Base-by-base conservation (phyloP, 30 jellyfish, hydroid and myxozoan genomes). In the Hydractinia symbiolongicarpus region DNA sequence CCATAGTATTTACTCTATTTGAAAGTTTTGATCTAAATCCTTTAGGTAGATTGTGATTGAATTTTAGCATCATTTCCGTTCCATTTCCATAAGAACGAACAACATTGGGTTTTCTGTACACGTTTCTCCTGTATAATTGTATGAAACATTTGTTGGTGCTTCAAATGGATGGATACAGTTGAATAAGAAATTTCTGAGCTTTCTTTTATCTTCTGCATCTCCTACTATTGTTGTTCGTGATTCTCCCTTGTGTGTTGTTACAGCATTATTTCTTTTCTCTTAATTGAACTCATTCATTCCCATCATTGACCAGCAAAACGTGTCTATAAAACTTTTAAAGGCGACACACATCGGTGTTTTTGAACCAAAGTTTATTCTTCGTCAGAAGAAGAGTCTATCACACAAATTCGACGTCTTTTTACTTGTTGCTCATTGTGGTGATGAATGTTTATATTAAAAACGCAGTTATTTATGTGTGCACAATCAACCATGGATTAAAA, bases 81-180 rank as follows among this genome's bases (percentile, higher is more conserved):
- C 6, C 74, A 64, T 1, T 64, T 51, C 4, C 17, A n/a, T 0
- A 44, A n/a, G 74, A 44, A 7, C 17, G 4, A 13, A 7, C 52
- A 7, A 64, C 74, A 64, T 64, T 64, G 17, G 17, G 4, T 44
- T n/a, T 64, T 64, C 4, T 44, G 19, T 51, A 0, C 52, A 64
- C 4, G 19, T 51, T 64, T 64, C 74, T n/a, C 74, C 74, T n/a
- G 74, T 13, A 13, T 64, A 64, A 51, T 64, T 64, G 9, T n/a
- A 7, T 51, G 4, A 64, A 6, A 62, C 73, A 9, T 62, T 50
- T 6, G 73, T 15, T 62, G 73, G 5, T 15, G 40, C 16, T 64
- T 64, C 74, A 7, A 64, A 64, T 64, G 74, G 74, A 13, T 64
- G 74, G 74, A 64, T 64, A 13, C 74, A 64, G 19, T 64, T 64